Evolutionary conservation across 2,797 vertebrate species (phyloP).

Genomic region (Zenarchopterus dispar): DNA sequence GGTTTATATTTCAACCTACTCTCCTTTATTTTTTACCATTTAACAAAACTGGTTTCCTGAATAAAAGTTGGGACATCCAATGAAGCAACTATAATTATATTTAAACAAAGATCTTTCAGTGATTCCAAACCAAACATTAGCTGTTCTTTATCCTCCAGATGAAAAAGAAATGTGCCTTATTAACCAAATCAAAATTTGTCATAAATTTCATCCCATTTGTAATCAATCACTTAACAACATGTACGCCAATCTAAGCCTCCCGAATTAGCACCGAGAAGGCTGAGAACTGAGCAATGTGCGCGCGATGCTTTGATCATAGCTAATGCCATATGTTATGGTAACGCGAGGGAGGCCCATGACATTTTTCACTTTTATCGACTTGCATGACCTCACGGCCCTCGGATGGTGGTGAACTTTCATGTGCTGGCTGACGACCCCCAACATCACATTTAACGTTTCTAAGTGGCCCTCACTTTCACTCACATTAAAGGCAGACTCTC

Average conservation of each 20-base stretch:
- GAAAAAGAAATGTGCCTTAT: slow-evolving; percentile 57
- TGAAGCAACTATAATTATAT: neutral
- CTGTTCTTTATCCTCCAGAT: slow-evolving; percentile 1
- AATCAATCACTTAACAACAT: slow-evolving; percentile 71
- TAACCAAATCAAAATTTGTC: slow-evolving; percentile 77
- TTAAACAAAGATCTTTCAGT: neutral
- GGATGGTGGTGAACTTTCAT: slow-evolving; percentile 77
- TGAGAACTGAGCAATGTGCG: slow-evolving; percentile 48
- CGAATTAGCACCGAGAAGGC: slow-evolving; percentile 72
- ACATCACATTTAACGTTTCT: slow-evolving; percentile 75
- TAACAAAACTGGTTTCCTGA: slow-evolving; percentile 4
- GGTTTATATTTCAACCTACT: no score
- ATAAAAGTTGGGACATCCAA: neutral
- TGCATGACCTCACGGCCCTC: slow-evolving; percentile 66
- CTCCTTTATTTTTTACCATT: neutral
- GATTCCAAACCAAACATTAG: neutral
- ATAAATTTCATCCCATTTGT: slow-evolving; percentile 80
- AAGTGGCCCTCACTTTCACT: slow-evolving; percentile 80
- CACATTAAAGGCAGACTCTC: slow-evolving; percentile 70
- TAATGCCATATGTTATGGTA: slow-evolving; percentile 73
- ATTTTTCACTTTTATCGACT: slow-evolving; percentile 84
- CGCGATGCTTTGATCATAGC: slow-evolving; percentile 70
- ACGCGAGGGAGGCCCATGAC: slow-evolving; percentile 64
- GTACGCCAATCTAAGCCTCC: slow-evolving; percentile 60
- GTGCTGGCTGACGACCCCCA: slow-evolving; percentile 68